Evolutionary conservation across 1,140 invertebrate species (phyloP), one percentile per base, ranked within the genome.

Genomic region (Neelides sp.): DNA sequence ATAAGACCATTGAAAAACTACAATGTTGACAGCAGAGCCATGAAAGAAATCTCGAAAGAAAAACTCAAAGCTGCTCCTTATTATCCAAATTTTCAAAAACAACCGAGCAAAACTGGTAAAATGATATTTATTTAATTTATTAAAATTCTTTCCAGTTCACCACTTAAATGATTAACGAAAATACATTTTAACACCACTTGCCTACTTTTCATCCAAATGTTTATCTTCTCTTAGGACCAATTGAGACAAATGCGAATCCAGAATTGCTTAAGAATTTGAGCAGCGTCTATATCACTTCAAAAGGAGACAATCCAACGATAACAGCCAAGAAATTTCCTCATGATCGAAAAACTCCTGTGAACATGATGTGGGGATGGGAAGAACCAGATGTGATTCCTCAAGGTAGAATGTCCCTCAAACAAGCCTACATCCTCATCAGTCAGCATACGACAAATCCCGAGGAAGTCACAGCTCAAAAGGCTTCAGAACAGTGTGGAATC

Each of bases 1-100:
- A 60, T 58, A 22, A 65, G 71, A 26, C 71, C 74, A 22, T 46
- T 74, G 2, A 69, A 70, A 58, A 71, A 71, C 35, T 82, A 78
- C 57, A 84, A 84, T 65, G 71, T 80, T 5, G 81, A 81, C 62
- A 78, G 76, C 63, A 72, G 82, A 53, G 80, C 79, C 12, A 74
- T 78, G 58, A 76, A 74, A 62, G 62, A 79, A 15, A 74, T 85
- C 55, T 74, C 73, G 0, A 73, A 73, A 64, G 72, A 77, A 32
- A 85, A 84, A 67, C 79, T 77, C 12, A 64, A 59, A 22, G 66
- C 73, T 27, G 80, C 83, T 20, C 82, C 82, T 1, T 73, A 66
- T 57, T 74, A 77, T 64, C 65, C 73, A 26, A 26, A n/a, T 28
- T n/a, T 15, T 4, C 24, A 19, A 23, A 2, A n/a, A 8, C 13